Evolutionary conservation across 2,797 vertebrate species (phyloP), one percentile per base, ranked within the genome.

Genomic region (Pseudomugil gertrudae): DNA sequence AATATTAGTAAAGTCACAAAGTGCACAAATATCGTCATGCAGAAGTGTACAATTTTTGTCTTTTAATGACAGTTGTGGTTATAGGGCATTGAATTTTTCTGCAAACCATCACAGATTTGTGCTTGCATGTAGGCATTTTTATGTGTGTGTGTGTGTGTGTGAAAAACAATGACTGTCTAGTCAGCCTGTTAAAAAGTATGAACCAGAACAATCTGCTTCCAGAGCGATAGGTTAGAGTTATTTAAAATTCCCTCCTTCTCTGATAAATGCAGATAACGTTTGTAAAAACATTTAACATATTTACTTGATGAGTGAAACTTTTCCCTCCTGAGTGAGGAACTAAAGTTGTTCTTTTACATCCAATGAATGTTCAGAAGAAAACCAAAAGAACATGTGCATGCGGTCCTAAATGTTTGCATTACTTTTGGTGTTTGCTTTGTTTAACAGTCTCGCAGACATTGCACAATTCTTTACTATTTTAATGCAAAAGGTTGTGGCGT

Each of bases 311-410:
- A 13, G 23, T n/a, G 23, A 26, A 52, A 36, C 52, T 26, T 51
- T 32, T 51, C 4, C 24, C 47, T 74, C 48, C 32, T 23, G 48
- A 55, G 43, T 19, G 19, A 78, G 43, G 24, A 48, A 29, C 9
- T 35, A 43, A 43, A 11, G 45, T 48, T 40, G 32, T 33, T 53
- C 19, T 66, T 66, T 65, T 35, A 76, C 57, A 14, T 62, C 61
- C 38, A 9, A 75, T 36, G 56, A 80, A 82, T 80, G 76, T 84
- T 69, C 69, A 17, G 45, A 50, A 55, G 43, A 54, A 68, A 43
- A 69, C 74, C 52, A 11, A 56, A 69, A 53, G 6, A 71, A 81
- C 79, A 85, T 92, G 89, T 90, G 88, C 84, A 85, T 68, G 29
- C 59, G n/a, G 63, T 69, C 59, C 59, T 24, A 71, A 27, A 21